Evolutionary conservation across 2,113 vertebrate genomes (phyloP).

Genomic region (Egretta garzetta): DNA sequence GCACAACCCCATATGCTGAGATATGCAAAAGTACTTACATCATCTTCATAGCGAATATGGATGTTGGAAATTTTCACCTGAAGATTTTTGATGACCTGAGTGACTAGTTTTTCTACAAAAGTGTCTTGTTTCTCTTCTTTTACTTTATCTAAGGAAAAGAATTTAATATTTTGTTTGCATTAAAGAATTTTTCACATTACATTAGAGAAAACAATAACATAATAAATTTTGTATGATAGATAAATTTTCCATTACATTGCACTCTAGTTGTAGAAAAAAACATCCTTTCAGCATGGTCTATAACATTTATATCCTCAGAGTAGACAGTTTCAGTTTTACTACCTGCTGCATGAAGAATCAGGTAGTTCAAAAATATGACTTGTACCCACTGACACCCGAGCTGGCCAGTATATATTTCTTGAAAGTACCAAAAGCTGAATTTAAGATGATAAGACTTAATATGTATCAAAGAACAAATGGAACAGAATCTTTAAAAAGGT

Average conservation of each 20-base stretch:
- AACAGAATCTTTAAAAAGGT: not conserved
- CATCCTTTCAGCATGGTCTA: not conserved
- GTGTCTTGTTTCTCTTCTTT: conserved; percentile 89
- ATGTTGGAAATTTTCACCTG: conserved; percentile 97
- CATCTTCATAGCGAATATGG: conserved; percentile 95
- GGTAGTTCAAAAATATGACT: not conserved
- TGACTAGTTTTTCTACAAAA: conserved; percentile 94
- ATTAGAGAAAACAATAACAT: not conserved
- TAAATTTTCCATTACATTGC: not conserved
- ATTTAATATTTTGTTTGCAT: not conserved
- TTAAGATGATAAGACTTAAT: not conserved
- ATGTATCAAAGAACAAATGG: not conserved
- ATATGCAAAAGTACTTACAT: conserved; percentile 84
- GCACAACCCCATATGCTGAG: not conserved
- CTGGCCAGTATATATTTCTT: not conserved
- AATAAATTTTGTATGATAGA: not conserved
- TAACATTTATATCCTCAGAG: not conserved
- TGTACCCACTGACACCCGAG: not conserved
- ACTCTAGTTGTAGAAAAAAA: not conserved
- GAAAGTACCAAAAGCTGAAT: not conserved
- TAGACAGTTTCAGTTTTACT: not conserved
- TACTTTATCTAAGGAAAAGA: conserved; percentile 81
- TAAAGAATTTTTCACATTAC: not conserved
- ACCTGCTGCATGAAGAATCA: not conserved
- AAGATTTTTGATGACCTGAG: conserved; percentile 98